Evolutionary conservation across 2,797 vertebrate species (phyloP).

Genomic region (Rhynchotus rufescens): DNA sequence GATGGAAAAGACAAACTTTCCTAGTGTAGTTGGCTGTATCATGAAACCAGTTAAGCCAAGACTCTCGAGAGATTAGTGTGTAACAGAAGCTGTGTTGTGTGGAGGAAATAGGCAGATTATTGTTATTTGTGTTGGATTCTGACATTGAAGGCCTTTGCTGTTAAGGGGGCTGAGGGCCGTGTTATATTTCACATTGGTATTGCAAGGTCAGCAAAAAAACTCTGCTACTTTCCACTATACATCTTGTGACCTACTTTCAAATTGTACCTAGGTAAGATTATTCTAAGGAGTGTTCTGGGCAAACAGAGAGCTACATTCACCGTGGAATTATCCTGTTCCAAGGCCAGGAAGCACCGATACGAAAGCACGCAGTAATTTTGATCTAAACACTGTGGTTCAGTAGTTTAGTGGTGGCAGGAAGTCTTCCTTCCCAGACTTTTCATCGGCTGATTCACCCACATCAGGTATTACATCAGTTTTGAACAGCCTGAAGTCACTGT

Average conservation of each 20-base stretch:
- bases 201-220: background rate
- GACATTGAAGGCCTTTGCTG: background rate
- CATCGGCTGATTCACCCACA: background rate
- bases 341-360: background rate
- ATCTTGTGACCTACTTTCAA: background rate
- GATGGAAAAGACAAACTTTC: background rate
- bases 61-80: background rate
- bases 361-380: background rate
- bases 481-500: background rate
- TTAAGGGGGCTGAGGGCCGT: background rate
- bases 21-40: background rate
- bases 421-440: background rate
- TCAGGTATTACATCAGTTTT: background rate
- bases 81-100: background rate
- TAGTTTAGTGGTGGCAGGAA: background rate
- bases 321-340: slow-evolving; percentile 13
- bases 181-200: background rate
- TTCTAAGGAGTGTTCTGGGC: slow-evolving; percentile 10
- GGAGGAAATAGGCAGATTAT: background rate
- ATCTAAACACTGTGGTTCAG: slow-evolving; percentile 7
- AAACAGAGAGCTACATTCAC: background rate
- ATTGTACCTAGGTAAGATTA: background rate
- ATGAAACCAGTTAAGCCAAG: background rate
- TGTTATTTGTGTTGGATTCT: background rate
- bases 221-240: background rate